phyloP scores from a whole-genome alignment of 2,888 invertebrate species.

The Trachelus stipa region DNA sequence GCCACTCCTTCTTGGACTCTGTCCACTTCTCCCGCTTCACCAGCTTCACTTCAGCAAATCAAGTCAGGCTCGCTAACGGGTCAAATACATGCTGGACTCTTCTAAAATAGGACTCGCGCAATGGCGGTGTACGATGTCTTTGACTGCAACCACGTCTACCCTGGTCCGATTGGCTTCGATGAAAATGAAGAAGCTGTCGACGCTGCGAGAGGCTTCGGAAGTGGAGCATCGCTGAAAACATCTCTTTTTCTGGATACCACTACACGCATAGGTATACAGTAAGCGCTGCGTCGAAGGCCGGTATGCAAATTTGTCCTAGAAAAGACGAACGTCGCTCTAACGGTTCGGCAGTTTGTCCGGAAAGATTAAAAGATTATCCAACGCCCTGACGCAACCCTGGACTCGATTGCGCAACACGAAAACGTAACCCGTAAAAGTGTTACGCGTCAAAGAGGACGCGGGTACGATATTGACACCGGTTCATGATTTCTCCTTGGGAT shows the following conservation, averaged over 20 bases:
- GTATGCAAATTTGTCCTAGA: slow-evolving; percentile 37
- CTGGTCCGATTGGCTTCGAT: too few species aligned
- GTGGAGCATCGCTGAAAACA: too few species aligned
- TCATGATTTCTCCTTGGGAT: not conserved
- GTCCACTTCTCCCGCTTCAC: slow-evolving; percentile 6
- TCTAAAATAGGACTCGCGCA: too few species aligned
- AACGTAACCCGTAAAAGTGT: slow-evolving; percentile 54
- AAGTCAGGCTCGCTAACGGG: slow-evolving; percentile 4
- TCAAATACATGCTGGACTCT: not conserved
- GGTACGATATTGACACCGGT: not conserved
- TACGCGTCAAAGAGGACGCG: slow-evolving; percentile 23
- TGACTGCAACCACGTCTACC: too few species aligned
- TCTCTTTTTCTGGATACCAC: too few species aligned
- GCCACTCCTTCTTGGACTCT: not conserved
- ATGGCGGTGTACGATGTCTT: too few species aligned
- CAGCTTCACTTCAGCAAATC: not conserved
- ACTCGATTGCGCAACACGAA: slow-evolving; percentile 50
- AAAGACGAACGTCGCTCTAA: slow-evolving; percentile 30
- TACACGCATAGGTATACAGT: too few species aligned
- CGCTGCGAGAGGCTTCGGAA: not conserved
- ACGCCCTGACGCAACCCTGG: slow-evolving; percentile 41
- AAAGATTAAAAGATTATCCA: slow-evolving; percentile 50
- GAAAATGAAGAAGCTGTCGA: too few species aligned
- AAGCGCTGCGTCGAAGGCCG: slow-evolving; percentile 9
- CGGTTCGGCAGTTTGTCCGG: slow-evolving; percentile 24